Percentiles rank a stretch among this genome's conserved stretches.
phyloP scores from a whole-genome alignment of 1,140 invertebrate species.

The Drosophila asahinai region DNA sequence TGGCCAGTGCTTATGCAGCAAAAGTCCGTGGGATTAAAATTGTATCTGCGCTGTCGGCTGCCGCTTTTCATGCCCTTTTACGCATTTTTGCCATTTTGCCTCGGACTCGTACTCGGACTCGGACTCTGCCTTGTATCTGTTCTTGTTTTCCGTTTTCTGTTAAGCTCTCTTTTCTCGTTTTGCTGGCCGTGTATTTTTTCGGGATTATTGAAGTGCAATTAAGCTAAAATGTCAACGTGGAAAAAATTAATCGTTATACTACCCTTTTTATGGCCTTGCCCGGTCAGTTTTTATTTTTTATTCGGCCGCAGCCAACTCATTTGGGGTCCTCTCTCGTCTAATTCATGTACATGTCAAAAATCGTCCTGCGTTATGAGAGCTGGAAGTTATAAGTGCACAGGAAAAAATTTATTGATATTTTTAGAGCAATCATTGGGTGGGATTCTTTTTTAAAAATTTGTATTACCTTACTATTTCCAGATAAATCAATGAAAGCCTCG shows the following conservation, averaged over 20 bases:
- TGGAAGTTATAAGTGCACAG: conserved; percentile 3
- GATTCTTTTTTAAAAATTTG: no score
- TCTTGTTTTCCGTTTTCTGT: conserved; percentile 37
- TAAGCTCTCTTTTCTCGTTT: conserved; percentile 29
- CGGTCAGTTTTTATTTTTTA: conserved; percentile 33
- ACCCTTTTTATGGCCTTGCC: conserved; percentile 78
- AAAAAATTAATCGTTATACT: conserved; percentile 84
- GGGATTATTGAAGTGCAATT: conserved; percentile 85
- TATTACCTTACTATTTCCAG: no score
- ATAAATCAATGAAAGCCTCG: no score
- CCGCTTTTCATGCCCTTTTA: conserved; percentile 84
- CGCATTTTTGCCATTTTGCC: conserved; percentile 79
- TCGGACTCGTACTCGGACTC: background rate
- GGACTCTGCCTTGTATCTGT: conserved; percentile 42
- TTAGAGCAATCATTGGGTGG: background rate
- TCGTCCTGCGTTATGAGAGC: conserved; percentile 62
- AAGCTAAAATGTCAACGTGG: conserved; percentile 84
- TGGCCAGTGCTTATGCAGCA: conserved; percentile 77
- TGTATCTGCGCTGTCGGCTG: conserved; percentile 71
- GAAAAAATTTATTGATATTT: background rate
- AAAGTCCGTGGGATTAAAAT: conserved; percentile 84
- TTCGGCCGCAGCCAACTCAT: conserved; percentile 62
- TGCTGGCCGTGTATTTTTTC: conserved; percentile 64
- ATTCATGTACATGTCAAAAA: conserved; percentile 83
- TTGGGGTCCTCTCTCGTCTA: conserved; percentile 65